Base-by-base conservation (phyloP, 2,888 invertebrate species). In the Lithosia quadra region DNA sequence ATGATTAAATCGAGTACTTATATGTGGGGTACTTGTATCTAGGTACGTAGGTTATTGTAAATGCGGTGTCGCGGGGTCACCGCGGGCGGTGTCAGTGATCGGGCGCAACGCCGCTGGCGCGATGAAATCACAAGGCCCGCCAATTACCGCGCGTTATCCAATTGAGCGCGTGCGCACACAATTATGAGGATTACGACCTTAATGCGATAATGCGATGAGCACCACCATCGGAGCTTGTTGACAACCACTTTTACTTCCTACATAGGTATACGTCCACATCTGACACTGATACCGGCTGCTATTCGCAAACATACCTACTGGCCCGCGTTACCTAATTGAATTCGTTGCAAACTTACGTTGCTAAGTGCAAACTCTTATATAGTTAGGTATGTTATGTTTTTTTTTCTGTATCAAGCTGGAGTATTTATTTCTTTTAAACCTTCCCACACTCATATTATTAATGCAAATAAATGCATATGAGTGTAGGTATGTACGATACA, bases 61-160 rank as follows among this genome's bases (percentile, higher is more conserved):
- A 18, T 62, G 69, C 56, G 55, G 22, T 67, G 55, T 39, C 21
- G 39, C 49, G 60, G 64, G 63, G 67, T 57, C 66, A 66, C 49
- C 7, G 36, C 60, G 71, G 66, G 73, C 65, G 61, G 71, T 68
- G 69, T 74, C 60, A 71, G 67, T 74, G 62, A 60, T 63, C 66
- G 66, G 67, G 63, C 71, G 83, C 83, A 81, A 81, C 82, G 81
- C 65, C 57, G 33, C 39, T 82, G 82, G 61, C 34, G 60, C 59
- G 67, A 70, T 70, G 70, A 82, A 86, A 87, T 89, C 88, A 87
- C 86, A 86, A 86, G 83, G 68, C 71, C 77, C 77, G 82, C 75
- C 86, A 86, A 88, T 87, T 88, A 88, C 80, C 74, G 71, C 82
- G 79, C 82, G 84, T 87, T 86, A 86, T 84, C 83, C 87, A 87